Evolutionary conservation across 2,797 vertebrate species (phyloP), one percentile per base, ranked within the genome.

Genomic region (Vireo griseus): DNA sequence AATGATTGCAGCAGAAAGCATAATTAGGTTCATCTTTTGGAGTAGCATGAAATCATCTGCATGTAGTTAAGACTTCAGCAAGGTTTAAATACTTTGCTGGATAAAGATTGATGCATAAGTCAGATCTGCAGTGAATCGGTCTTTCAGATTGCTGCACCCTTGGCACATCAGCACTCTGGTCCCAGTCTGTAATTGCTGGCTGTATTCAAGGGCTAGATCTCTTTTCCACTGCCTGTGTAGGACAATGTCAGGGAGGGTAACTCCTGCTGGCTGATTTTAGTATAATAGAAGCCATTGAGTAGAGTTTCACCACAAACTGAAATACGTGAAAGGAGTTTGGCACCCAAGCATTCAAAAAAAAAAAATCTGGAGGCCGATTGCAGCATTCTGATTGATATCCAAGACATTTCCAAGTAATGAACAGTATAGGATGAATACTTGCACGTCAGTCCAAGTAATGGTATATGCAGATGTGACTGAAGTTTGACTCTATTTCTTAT

Each of bases 1-100:
- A 87, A 82, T 63, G 44, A 75, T 65, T 89, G 63, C 68, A 88
- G 89, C 37, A 86, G 74, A 92, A 95, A 92, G 57, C 82, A 26
- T 75, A 86, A 86, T 94, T 95, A 88, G 35, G 45, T 80, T 89
- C 75, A 79, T 86, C 86, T 92, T 94, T 55, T 54, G 82, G 66
- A 91, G 37, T 19, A 90, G 68, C 54, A 79, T 69, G 65, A 91
- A 92, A 67, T 93, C 83, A 94, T 93, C 90, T 92, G 92, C 80
- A 88, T 79, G 37, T 86, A 75, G 37, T 94, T 90, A 94, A 10
- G 9, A 89, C 78, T 83, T 94, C 73, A 81, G 68, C 58, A 78
- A 75, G 61, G 44, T 75, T 92, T 92, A 73, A 88, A 77, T 48
- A 45, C 50, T 90, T 78, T 8, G 16, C 69, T 83, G 66, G 78